Evolutionary conservation across 2,888 invertebrate genomes (phyloP), one percentile per base, ranked within the genome.

Genomic region (Orgyia antiqua): DNA sequence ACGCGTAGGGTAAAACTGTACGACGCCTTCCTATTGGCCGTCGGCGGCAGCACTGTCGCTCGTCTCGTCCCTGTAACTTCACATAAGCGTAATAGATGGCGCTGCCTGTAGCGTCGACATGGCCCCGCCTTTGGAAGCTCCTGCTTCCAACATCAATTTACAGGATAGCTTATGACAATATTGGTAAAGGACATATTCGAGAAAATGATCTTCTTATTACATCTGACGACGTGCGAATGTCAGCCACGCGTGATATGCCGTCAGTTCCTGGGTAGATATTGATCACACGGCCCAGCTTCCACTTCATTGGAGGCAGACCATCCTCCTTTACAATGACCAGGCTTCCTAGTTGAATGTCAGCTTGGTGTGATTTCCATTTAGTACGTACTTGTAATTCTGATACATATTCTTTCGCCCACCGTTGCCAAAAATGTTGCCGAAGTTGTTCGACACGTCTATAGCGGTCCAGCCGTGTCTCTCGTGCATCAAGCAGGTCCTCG

Each of bases 381-480:
- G 23, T 29, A 6, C 23, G 7, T n/a, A 3, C 11, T 10, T 30
- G 30, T 1, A 27, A 12, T 13, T 32, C 31, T 6, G 31, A 8
- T 20, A 20, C 6, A n/a, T 29, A 29, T 20, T 29, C 29, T 17
- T 20, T 29, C 2, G 29, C 13, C 29, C 29, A 29, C 8, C 29
- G 12, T 8, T 15, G 10, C 29, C 29, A 24, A 7, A 23, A 29
- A 2, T 29, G 29, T n/a, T 29, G 29, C 3, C 29, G 7, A 5
- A 29, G 8, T 21, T 29, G 28, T 9, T 29, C 28, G 7, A 29
- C 13, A 3, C 20, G n/a, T 2, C 13, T 5, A 13, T 29, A 29
- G 4, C 21, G 8, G 28, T 20, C 9, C 28, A 20, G 18, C 28
- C 20, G 11, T 11, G n/a, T 21, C 20, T 8, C 11, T 12, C 7